phyloP scores from a whole-genome alignment of 1,140 invertebrate species.

The Rhynchophorus ferrugineus region DNA sequence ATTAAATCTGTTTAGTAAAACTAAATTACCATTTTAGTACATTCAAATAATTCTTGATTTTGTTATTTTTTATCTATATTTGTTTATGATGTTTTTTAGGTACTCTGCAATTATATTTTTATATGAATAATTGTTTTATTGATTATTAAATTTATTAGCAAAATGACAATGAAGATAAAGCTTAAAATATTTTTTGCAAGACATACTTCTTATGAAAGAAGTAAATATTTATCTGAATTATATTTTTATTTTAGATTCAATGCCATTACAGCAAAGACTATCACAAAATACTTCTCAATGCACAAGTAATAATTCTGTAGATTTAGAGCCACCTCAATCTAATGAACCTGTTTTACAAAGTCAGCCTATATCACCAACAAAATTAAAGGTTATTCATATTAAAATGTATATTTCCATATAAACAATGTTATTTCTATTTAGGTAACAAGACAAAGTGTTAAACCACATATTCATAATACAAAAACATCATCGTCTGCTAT shows the following conservation, averaged over 20 bases:
- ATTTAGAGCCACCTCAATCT: background rate
- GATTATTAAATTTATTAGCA: no score
- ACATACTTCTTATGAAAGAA: no score
- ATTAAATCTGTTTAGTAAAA: no score
- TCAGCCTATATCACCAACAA: conserved; percentile 32
- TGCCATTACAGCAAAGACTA: conserved; percentile 31
- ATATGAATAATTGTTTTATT: no score
- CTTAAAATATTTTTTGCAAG: no score
- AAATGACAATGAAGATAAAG: no score
- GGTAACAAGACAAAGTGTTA: conserved; percentile 27
- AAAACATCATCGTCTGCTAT: conserved; percentile 2
- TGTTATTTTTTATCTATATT: no score
- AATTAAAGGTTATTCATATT: conserved; percentile 25
- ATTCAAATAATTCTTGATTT: no score
- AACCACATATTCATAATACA: conserved; percentile 15
- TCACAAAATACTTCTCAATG: conserved; percentile 9
- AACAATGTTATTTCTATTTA: background rate
- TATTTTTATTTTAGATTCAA: conserved; percentile 34
- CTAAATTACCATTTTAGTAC: no score
- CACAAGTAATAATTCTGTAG: background rate
- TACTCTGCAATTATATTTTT: no score
- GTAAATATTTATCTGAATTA: no score
- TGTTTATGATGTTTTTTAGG: no score
- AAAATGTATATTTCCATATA: background rate
- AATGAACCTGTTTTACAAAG: conserved; percentile 28